Percentiles rank a stretch among this genome's conserved stretches.
Conservation (phyloP, 2,797 vertebrate species). For the Iguana delicatissima region DNA sequence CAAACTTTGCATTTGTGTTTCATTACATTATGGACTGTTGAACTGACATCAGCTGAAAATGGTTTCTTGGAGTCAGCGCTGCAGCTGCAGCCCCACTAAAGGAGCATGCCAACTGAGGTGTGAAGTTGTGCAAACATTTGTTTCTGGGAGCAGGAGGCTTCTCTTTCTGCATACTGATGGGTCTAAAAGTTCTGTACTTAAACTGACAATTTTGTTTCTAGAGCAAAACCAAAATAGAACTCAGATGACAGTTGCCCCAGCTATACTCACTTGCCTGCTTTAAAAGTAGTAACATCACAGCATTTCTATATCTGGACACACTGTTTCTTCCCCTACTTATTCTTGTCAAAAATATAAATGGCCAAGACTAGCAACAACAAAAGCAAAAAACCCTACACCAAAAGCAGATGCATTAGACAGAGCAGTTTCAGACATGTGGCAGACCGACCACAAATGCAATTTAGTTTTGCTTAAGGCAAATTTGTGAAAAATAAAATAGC, state of each 20-base stretch:
- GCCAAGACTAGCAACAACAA: not conserved
- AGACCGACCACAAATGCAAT: not conserved
- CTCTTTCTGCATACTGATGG: not conserved
- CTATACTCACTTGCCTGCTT: not conserved
- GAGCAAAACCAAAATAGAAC: not conserved
- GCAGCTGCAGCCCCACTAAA: conserved; percentile 6
- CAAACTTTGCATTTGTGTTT: not conserved
- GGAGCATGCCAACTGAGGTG: not conserved
- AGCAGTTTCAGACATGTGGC: not conserved
- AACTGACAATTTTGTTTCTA: conserved; percentile 5
- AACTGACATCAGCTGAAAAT: conserved; percentile 10
- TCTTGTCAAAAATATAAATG: conserved; percentile 14
- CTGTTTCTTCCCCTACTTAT: conserved; percentile 1
- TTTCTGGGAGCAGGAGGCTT: not conserved
- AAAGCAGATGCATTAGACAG: conserved; percentile 7
- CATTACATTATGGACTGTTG: not conserved
- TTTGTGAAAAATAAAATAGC: conserved; percentile 2
- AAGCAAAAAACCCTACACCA: not conserved
- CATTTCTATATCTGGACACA: not conserved
- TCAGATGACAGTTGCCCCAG: not conserved
- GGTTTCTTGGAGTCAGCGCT: not conserved
- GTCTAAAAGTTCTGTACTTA: conserved; percentile 1
- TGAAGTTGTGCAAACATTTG: conserved; percentile 18
- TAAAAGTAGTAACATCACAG: conserved; percentile 8
- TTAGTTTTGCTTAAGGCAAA: not conserved